These are phyloP conservation scores for Uloborus plumipes DNA, from an alignment of 2,888 invertebrate species.

Conservation along the genomic window DNA sequence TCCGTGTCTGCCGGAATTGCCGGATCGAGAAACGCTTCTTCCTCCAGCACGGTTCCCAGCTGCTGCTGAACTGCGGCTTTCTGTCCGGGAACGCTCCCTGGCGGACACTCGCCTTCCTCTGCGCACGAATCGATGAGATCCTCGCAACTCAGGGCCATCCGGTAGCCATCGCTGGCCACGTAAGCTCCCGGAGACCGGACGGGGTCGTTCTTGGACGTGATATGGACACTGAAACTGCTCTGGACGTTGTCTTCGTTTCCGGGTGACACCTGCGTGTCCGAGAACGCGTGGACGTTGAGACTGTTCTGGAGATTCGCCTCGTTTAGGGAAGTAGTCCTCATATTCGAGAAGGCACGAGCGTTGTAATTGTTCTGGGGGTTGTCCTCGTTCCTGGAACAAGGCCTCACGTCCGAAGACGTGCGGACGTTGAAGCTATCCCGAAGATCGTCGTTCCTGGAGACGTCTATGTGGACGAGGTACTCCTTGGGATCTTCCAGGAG, in stretches of 20 bases:
- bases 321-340: constrained; percentile 8
- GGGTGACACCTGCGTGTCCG: no score
- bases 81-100: constrained; percentile 81
- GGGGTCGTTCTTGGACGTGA: no score
- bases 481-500: constrained; percentile 54
- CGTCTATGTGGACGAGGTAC: constrained; percentile 41
- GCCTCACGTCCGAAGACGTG: not conserved
- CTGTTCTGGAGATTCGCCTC: no score
- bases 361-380: no score
- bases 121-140: constrained; percentile 71
- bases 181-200: not conserved
- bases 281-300: no score
- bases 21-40: constrained; percentile 71
- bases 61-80: constrained; percentile 79
- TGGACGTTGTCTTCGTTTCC: no score
- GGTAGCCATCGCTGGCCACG: not conserved
- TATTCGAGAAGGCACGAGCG: no score
- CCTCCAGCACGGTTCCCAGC: constrained; percentile 83
- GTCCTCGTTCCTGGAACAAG: no score
- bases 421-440: not conserved
- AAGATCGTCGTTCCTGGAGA: constrained; percentile 27
- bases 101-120: constrained; percentile 44
- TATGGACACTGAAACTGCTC: no score
- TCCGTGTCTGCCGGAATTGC: constrained; percentile 55
- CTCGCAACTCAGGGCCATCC: constrained; percentile 77